A percentile compares a stretch with the other conserved stretches of the same genome.
phyloP scores from a whole-genome alignment of 2,888 invertebrate genomes.

The Archaeoteleia sp. region DNA sequence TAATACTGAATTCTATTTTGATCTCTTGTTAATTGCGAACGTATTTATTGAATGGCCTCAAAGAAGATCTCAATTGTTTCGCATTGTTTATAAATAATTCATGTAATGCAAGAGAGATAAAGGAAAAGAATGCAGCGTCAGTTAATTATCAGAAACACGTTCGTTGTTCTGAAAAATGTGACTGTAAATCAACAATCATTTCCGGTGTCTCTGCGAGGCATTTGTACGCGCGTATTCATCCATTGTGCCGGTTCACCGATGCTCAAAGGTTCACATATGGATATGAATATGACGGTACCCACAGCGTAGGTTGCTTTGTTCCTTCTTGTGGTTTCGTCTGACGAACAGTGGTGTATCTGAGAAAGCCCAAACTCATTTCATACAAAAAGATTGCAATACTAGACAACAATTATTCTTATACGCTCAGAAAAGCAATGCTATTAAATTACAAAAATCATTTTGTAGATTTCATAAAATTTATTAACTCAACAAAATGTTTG shows the following conservation, averaged over 20 bases:
- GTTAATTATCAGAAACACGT: conserved; percentile 34
- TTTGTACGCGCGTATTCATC: conserved; percentile 33
- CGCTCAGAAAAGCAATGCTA: not conserved
- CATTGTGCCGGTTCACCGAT: conserved; percentile 57
- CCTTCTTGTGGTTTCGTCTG: conserved; percentile 56
- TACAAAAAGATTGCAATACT: conserved; percentile 28
- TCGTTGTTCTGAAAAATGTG: conserved; percentile 37
- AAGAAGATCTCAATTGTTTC: too few species aligned
- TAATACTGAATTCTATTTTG: too few species aligned
- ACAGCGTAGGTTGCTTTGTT: conserved; percentile 69
- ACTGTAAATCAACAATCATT: conserved; percentile 46
- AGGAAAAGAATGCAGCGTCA: too few species aligned
- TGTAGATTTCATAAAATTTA: too few species aligned
- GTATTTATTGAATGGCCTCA: too few species aligned
- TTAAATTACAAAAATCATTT: too few species aligned
- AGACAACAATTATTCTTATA: conserved; percentile 20
- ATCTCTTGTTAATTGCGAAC: too few species aligned
- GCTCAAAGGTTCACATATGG: conserved; percentile 62
- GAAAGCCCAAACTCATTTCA: conserved; percentile 42
- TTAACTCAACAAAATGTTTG: too few species aligned
- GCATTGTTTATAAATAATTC: too few species aligned
- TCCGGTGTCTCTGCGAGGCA: conserved; percentile 48
- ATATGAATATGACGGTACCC: conserved; percentile 64
- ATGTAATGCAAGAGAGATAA: too few species aligned
- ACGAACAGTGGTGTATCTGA: conserved; percentile 55